Base-by-base conservation (phyloP, 2,888 invertebrate genomes). In the Monopis laevigella region DNA sequence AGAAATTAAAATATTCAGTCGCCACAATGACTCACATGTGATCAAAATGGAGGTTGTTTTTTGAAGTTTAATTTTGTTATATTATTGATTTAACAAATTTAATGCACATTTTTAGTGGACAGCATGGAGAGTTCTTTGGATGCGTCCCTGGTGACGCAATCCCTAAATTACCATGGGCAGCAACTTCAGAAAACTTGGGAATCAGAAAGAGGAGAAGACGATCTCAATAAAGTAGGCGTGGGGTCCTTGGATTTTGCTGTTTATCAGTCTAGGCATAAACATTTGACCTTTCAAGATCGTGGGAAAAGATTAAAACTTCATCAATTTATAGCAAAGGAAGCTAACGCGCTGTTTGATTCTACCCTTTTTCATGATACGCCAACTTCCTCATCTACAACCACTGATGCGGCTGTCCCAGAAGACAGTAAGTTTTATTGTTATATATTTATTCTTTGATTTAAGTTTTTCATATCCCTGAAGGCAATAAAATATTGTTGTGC, bases 101-200 rank as follows among this genome's bases (percentile, higher is more conserved):
- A 32, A 21, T 8, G 14, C 2, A 32, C n/a, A 7, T 28, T 32
- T 6, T 32, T 17, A 10, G 17, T 11, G 14, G 14, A 10, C 6
- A 54, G 32, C 11, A 81, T 78, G 78, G 82, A 81, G 41, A 52
- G 69, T 8, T 55, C 68, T 28, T 49, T 82, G 74, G 78, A 82
- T 61, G 68, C 75, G 74, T 66, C 77, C 46, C 58, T 82, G 56
- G 83, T 93, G 64, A 75, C 87, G 59, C 88, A 88, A 59, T 85
- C 90, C 46, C 75, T 93, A 52, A 90, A 91, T 73, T 93, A 89
- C 65, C 93, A 93, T 80, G 93, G 93, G 2, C 91, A 91, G 57
- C 92, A 92, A 57, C 77, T 93, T 50, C 92, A 91, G 72, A 93
- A 93, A 75, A 86, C 92, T 53, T 93, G 93, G 92, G 93, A 93